These are phyloP conservation scores for Dendroctonus ponderosae DNA, from an alignment of 1,140 invertebrate genomes.

Conservation along the genomic window DNA sequence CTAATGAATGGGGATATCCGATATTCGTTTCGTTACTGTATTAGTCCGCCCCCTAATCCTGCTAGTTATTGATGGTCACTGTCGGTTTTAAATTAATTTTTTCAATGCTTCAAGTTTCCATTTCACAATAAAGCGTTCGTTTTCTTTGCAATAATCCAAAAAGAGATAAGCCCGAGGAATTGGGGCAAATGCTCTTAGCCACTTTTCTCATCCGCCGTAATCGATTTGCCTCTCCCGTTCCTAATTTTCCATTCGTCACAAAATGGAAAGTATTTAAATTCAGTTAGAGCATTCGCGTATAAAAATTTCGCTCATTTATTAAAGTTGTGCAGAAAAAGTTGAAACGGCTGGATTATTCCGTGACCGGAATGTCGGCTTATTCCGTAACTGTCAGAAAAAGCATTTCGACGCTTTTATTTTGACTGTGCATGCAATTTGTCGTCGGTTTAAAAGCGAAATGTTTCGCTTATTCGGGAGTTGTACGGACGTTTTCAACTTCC, in stretches of 20 bases:
- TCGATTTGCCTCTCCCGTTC: slow-evolving; percentile 5
- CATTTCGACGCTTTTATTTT: slow-evolving; percentile 29
- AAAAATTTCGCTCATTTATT: slow-evolving; percentile 25
- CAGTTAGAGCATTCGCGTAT: slow-evolving; percentile 19
- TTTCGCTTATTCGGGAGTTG: slow-evolving; percentile 13
- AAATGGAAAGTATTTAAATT: slow-evolving; percentile 25
- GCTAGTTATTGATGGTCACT: slow-evolving; percentile 16
- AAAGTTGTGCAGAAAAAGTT: slow-evolving; percentile 26
- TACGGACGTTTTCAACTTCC: slow-evolving; percentile 9
- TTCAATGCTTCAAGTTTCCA: too few relatives aligned
- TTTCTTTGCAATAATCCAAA: slow-evolving; percentile 10
- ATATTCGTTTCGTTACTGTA: slow-evolving; percentile 27
- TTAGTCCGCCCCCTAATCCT: slow-evolving; percentile 20
- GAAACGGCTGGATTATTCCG: slow-evolving; percentile 21
- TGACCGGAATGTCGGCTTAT: slow-evolving; percentile 29
- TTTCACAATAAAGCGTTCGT: too few relatives aligned
- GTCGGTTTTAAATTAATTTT: too few relatives aligned
- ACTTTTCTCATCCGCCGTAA: slow-evolving; percentile 9
- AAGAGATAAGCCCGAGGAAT: slow-evolving; percentile 15
- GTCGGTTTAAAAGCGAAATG: slow-evolving; percentile 13
- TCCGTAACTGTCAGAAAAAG: slow-evolving; percentile 30
- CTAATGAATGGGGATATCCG: slow-evolving; percentile 6
- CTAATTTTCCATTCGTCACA: slow-evolving; percentile 15
- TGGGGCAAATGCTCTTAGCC: slow-evolving; percentile 9
- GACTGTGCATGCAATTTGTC: slow-evolving; percentile 31